Conservation (phyloP, 2,888 invertebrate genomes). For the Clunio marinus region DNA sequence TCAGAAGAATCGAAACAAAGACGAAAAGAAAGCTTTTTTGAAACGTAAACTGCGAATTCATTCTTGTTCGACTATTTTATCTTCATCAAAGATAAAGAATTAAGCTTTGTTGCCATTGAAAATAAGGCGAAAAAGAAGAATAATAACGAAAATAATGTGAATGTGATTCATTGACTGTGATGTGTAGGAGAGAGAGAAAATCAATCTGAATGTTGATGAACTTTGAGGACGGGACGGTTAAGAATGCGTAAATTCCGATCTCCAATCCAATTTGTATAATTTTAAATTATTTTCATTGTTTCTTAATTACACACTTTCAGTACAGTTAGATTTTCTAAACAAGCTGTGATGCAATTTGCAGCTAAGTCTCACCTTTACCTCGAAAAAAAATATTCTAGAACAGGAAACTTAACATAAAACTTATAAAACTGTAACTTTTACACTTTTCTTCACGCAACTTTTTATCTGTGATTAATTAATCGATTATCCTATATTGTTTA, state of each 20-base stretch:
- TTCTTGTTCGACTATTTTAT: background rate
- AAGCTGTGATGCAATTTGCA: background rate
- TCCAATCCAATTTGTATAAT: background rate
- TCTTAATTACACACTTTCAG: too few species aligned
- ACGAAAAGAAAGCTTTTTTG: too few species aligned
- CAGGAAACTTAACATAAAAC: conserved; percentile 13
- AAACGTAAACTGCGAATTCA: background rate
- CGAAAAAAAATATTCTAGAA: background rate
- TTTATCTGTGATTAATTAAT: background rate
- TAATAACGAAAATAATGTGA: background rate
- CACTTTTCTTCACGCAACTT: background rate
- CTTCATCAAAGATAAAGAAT: conserved; percentile 7
- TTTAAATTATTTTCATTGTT: background rate
- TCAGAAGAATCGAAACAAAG: too few species aligned
- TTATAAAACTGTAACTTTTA: background rate
- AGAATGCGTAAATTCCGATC: background rate
- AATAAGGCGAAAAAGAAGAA: too few species aligned
- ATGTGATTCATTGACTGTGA: background rate
- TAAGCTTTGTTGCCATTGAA: conserved; percentile 28
- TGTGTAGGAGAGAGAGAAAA: conserved; percentile 28
- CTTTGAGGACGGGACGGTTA: background rate
- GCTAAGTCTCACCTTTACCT: conserved; percentile 3
- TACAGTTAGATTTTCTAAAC: background rate
- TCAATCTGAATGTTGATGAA: conserved; percentile 31
- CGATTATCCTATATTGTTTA: background rate